A percentile compares a stretch with the other conserved stretches of the same genome.
These are phyloP conservation scores for Iselma pallidipennis DNA, from an alignment of 2,888 invertebrate species.

Conservation along the genomic window DNA sequence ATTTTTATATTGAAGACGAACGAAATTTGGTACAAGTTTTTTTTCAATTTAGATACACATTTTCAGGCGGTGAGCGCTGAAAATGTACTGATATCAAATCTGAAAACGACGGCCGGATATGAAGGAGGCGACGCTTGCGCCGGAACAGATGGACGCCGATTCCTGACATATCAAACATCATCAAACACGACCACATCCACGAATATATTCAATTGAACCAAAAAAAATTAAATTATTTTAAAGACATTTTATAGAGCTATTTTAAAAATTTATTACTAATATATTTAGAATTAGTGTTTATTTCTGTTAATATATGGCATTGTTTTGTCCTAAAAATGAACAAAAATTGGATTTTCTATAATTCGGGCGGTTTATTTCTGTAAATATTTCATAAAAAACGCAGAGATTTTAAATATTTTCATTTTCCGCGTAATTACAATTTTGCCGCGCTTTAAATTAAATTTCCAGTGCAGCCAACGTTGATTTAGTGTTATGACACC, in stretches of 20 bases:
- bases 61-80: constrained; percentile 9
- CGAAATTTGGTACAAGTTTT: neutral
- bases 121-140: neutral
- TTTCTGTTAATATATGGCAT: too few species aligned
- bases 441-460: neutral
- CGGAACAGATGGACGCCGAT: neutral
- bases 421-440: neutral
- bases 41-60: neutral
- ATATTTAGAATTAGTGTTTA: too few species aligned
- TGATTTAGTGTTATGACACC: too few species aligned
- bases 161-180: neutral
- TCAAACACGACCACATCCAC: neutral
- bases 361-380: too few species aligned
- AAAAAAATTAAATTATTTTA: too few species aligned
- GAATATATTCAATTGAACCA: neutral
- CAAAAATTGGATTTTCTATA: too few species aligned
- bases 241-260: too few species aligned
- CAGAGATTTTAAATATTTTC: too few species aligned
- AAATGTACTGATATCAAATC: constrained; percentile 3
- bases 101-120: neutral
- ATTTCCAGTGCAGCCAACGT: neutral
- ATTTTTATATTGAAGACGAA: neutral
- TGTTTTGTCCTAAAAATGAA: too few species aligned
- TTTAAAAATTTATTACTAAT: too few species aligned
- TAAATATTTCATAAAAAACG: too few species aligned